Conservation (phyloP, 2,113 vertebrate species). For the Coryphaenoides rupestris region DNA sequence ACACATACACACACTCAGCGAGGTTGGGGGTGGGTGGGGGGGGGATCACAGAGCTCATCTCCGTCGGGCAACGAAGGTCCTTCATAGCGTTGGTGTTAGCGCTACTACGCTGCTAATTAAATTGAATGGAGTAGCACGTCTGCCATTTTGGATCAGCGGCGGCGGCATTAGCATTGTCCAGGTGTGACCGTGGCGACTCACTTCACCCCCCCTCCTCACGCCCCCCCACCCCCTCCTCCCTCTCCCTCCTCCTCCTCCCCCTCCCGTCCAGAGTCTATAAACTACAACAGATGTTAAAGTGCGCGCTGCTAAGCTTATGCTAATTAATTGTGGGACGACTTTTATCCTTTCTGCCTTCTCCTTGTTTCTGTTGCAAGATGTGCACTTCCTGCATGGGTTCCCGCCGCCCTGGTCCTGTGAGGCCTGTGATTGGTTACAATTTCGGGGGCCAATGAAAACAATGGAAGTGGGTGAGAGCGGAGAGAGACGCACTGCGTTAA, state of each 20-base stretch:
- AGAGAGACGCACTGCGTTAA: slow-evolving; percentile 48
- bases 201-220: too few relatives aligned
- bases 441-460: slow-evolving; percentile 23
- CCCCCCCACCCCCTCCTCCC: too few relatives aligned
- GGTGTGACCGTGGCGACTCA: slow-evolving; percentile 3
- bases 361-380: neutral
- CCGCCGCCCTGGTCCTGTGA: neutral
- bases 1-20: neutral
- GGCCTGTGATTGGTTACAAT: neutral
- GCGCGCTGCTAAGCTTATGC: too few relatives aligned
- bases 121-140: slow-evolving; percentile 10
- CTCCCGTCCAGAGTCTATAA: too few relatives aligned
- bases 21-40: neutral
- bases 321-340: too few relatives aligned
- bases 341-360: neutral
- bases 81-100: slow-evolving; percentile 17
- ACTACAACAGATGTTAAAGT: too few relatives aligned
- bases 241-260: too few relatives aligned
- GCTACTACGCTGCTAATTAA: slow-evolving; percentile 23
- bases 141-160: neutral
- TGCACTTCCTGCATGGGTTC: neutral
- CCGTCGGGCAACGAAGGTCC: neutral
- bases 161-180: slow-evolving; percentile 5
- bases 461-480: slow-evolving; percentile 34
- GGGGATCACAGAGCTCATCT: slow-evolving; percentile 23